Conservation (phyloP, 2,113 vertebrate genomes). For the Pyrgilauda ruficollis region DNA sequence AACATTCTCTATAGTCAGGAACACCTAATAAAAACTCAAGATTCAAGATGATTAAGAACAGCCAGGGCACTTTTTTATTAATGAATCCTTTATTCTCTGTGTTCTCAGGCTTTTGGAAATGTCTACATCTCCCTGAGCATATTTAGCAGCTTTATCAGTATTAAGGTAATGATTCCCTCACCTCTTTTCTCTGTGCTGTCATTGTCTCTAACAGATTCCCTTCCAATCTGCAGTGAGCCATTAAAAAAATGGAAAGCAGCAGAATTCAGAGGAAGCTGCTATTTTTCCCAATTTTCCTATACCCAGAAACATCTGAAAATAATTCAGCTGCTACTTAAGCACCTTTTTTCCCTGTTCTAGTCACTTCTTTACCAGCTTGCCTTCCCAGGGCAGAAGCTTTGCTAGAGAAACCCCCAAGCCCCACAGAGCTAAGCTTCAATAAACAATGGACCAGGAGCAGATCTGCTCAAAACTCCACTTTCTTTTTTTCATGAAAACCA, state of each 20-base stretch:
- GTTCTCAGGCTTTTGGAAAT: conserved; percentile 16
- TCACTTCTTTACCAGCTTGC: background rate
- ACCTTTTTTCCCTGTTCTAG: background rate
- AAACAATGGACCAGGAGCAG: background rate
- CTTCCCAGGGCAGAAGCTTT: background rate
- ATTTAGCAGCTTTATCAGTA: conserved; percentile 42
- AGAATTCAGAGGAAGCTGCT: background rate
- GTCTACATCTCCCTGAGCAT: conserved; percentile 25
- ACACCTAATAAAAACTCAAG: background rate
- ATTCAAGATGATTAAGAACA: conserved; percentile 23
- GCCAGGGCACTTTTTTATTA: background rate
- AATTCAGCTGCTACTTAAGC: background rate
- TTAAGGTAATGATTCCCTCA: conserved; percentile 33
- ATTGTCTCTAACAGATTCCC: background rate
- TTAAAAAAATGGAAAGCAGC: background rate
- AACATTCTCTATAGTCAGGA: background rate
- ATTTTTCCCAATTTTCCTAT: background rate
- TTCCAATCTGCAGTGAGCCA: background rate
- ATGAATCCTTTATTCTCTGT: background rate
- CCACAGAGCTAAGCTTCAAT: background rate
- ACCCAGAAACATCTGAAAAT: background rate
- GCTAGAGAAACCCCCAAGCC: background rate
- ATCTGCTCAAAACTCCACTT: background rate
- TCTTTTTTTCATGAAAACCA: background rate
- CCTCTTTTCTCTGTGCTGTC: background rate